Base-by-base conservation (phyloP, 2,797 vertebrate genomes). In the Rallus crepitans region DNA sequence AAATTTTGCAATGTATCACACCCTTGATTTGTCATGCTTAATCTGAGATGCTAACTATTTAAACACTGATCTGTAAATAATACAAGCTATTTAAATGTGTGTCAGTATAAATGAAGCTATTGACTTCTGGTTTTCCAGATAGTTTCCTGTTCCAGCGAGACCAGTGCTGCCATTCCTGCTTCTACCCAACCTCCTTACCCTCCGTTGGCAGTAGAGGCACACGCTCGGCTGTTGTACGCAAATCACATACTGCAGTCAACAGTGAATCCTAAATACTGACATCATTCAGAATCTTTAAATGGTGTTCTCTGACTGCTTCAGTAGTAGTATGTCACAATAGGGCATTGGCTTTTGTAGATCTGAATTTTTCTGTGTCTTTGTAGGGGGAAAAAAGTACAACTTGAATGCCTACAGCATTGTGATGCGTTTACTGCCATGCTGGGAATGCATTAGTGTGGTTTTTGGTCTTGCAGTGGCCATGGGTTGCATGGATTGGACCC, bases 181-280 rank as follows among this genome's bases (percentile, higher is more conserved):
- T 33, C 63, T 37, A 37, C 42, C 6, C 16, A 15, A 64, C n/a
- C 6, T 70, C 56, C 15, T 65, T 56, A 60, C 9, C 21, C 21
- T 69, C 39, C 40, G 50, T 65, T n/a, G 68, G 39, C 30, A 27
- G 25, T 56, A 57, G 55, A 50, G 68, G 11, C 39, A 47, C 0
- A 1, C 5, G 12, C 21, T 69, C 48, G 83, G 25, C 17, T 35
- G 8, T 15, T 45, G 35, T 60, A 56, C 0, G 6, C n/a, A 37
- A 52, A 65, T 24, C 60, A 27, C 9, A 20, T 37, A 27, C 17
- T 72, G 10, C 14, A 45, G 31, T 21, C 19, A 73, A 35, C 40
- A 89, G 17, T 3, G 0, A 65, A 27, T 73, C 53, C 47, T 81
- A 39, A 84, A 78, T 60, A 35, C 14, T 50, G 39, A 39, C 15